Conservation (phyloP, 1,140 invertebrate genomes). For the Caligus rogercresseyi region DNA sequence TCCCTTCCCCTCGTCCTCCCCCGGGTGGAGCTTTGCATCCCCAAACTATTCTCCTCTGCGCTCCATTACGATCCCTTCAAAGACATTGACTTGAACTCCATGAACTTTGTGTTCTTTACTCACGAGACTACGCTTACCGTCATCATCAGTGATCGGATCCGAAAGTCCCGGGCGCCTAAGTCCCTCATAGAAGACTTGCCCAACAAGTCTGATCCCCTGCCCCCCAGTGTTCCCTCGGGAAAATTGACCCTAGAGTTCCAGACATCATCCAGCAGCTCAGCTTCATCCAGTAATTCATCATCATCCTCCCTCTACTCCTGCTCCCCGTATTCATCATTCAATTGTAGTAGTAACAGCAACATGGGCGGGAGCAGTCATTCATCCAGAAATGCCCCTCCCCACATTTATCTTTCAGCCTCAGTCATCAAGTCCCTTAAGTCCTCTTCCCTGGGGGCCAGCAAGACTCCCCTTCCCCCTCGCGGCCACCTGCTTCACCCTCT, state of each 20-base stretch:
- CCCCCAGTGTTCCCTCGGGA: not conserved
- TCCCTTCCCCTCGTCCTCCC: not conserved
- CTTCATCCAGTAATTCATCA: too few relatives aligned
- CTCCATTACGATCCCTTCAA: conserved; percentile 4
- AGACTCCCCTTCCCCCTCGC: too few relatives aligned
- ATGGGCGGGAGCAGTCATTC: too few relatives aligned
- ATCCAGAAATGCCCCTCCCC: too few relatives aligned
- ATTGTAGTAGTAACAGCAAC: not conserved
- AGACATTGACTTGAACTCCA: conserved; percentile 11
- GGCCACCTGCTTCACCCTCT: not conserved
- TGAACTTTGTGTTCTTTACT: conserved; percentile 9
- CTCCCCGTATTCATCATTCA: not conserved
- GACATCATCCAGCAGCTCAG: not conserved
- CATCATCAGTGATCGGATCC: conserved; percentile 5
- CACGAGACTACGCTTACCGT: conserved; percentile 11
- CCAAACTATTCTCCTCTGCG: not conserved
- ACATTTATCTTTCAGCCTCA: not conserved
- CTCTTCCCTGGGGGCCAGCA: not conserved
- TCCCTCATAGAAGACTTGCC: conserved; percentile 11
- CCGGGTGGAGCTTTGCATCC: not conserved
- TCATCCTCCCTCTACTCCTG: not conserved
- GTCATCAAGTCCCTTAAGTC: not conserved
- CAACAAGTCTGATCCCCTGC: not conserved
- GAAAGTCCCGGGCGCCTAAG: conserved; percentile 9
- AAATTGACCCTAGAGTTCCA: conserved; percentile 4